phyloP scores from a whole-genome alignment of 2,888 invertebrate species.

The Eupithecia tripunctaria region DNA sequence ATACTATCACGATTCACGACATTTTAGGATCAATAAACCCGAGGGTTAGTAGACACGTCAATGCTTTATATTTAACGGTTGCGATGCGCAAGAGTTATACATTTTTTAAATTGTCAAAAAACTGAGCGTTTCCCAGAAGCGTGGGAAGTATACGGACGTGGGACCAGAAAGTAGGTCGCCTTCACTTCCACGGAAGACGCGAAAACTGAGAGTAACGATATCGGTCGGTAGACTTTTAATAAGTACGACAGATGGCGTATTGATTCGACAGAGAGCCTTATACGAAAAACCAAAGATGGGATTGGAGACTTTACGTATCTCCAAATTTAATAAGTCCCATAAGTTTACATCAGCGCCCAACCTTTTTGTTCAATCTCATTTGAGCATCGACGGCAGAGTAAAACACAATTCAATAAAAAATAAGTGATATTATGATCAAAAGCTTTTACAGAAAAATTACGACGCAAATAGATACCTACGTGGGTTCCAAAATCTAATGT shows the following conservation, averaged over 20 bases:
- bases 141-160: conserved; percentile 55
- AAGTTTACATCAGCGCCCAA: conserved; percentile 6
- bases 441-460: conserved; percentile 10
- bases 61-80: conserved; percentile 22
- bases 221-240: background rate
- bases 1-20: background rate
- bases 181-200: conserved; percentile 54
- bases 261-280: background rate
- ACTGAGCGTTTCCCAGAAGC: conserved; percentile 73
- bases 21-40: background rate
- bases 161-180: conserved; percentile 64
- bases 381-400: conserved; percentile 4
- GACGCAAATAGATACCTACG: background rate
- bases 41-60: background rate
- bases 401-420: conserved; percentile 1
- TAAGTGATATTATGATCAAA: conserved; percentile 6
- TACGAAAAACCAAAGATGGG: background rate
- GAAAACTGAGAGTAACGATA: conserved; percentile 25
- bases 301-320: conserved; percentile 1
- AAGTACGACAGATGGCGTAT: background rate
- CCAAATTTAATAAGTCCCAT: conserved; percentile 1
- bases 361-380: conserved; percentile 5
- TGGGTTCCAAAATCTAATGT: background rate
- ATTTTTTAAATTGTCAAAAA: conserved; percentile 71
- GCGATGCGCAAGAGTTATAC: conserved; percentile 47